phyloP scores from a whole-genome alignment of 2,888 invertebrate species.

The Drosophila niveifrons region DNA sequence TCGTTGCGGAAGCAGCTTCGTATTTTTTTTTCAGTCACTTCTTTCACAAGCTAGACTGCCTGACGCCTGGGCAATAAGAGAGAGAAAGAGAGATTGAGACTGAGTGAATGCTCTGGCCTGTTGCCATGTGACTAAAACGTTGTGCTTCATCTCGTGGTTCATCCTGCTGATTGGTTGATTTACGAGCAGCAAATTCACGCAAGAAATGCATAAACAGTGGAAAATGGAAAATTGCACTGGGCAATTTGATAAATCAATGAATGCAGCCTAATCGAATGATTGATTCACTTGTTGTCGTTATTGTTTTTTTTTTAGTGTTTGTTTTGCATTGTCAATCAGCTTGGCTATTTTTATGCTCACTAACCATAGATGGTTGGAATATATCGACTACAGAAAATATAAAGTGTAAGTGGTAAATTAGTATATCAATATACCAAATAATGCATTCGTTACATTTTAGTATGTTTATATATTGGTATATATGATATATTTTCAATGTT shows the following conservation, averaged over 20 bases:
- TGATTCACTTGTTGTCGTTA: constrained; percentile 14
- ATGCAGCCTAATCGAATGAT: constrained; percentile 14
- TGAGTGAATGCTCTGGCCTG: constrained; percentile 52
- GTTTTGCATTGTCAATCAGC: constrained; percentile 23
- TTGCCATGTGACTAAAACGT: constrained; percentile 48
- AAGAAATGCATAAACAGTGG: constrained; percentile 61
- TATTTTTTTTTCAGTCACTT: constrained; percentile 10
- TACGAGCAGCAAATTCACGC: constrained; percentile 52
- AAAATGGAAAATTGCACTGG: constrained; percentile 30
- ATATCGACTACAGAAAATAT: no score
- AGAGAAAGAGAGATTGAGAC: neutral
- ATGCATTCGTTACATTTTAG: no score
- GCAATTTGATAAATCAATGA: constrained; percentile 3
- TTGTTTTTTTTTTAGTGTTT: neutral
- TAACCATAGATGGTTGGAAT: no score
- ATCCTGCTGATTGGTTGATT: constrained; percentile 45
- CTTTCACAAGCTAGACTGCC: constrained; percentile 36
- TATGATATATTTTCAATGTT: no score
- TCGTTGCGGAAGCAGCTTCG: constrained; percentile 16
- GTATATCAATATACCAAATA: no score
- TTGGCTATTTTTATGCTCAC: neutral
- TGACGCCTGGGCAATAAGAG: constrained; percentile 47
- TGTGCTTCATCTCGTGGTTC: neutral
- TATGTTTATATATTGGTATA: neutral
- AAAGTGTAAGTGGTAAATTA: no score